phyloP scores from a whole-genome alignment of 2,888 invertebrate genomes.

The Sesamia inferens region DNA sequence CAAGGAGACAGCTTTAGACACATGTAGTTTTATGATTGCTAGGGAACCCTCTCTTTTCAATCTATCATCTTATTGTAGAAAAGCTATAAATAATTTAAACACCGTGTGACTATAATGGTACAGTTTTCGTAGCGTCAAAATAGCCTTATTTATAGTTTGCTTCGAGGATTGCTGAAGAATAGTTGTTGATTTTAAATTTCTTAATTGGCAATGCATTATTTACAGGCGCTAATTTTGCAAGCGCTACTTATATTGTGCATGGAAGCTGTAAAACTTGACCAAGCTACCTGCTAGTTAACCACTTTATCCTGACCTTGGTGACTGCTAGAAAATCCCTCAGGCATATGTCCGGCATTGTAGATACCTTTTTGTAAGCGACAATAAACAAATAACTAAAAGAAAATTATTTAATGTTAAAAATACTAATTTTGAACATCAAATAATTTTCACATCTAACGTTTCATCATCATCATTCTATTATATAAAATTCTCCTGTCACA shows the following conservation, averaged over 20 bases:
- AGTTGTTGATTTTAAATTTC: background rate
- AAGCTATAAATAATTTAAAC: background rate
- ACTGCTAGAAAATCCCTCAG: too few relatives aligned
- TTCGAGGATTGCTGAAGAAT: background rate
- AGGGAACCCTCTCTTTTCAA: background rate
- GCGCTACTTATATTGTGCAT: background rate
- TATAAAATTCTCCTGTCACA: too few relatives aligned
- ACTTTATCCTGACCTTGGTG: too few relatives aligned
- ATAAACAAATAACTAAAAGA: too few relatives aligned
- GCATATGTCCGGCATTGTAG: too few relatives aligned
- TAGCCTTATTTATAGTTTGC: too few relatives aligned
- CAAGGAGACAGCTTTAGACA: slow-evolving; percentile 18
- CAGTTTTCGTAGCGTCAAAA: background rate
- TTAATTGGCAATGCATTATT: background rate
- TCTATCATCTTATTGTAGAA: background rate
- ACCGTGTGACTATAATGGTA: background rate
- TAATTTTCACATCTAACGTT: too few relatives aligned
- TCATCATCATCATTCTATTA: too few relatives aligned
- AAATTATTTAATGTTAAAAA: too few relatives aligned
- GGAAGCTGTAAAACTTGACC: background rate
- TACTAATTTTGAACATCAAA: too few relatives aligned
- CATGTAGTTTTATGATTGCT: background rate
- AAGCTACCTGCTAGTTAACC: background rate
- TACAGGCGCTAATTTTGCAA: background rate
- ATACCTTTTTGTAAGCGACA: too few relatives aligned